Conservation (phyloP, 35 echinoderm and acorn worm species). For the Ophioderma brevispina region DNA sequence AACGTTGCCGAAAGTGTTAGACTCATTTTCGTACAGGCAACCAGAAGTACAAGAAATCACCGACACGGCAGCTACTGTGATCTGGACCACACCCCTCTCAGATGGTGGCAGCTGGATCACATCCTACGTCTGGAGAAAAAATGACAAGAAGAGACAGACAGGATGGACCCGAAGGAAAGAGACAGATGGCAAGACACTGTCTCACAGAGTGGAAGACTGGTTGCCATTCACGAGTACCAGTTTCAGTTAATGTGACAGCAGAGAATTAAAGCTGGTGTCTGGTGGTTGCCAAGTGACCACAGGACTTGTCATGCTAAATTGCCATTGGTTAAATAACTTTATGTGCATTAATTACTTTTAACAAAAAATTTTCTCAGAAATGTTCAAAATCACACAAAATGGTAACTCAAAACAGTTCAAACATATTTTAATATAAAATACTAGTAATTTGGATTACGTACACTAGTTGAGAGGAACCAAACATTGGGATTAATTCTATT, state of each 20-base stretch:
- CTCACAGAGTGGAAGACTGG: slow-evolving; percentile 19
- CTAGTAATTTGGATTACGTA: too few species aligned
- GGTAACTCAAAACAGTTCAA: too few species aligned
- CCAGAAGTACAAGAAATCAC: slow-evolving; percentile 36
- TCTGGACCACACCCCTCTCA: slow-evolving; percentile 47
- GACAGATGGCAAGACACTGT: slow-evolving; percentile 16
- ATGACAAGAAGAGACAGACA: slow-evolving; percentile 30
- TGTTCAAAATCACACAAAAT: too few species aligned
- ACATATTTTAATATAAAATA: too few species aligned
- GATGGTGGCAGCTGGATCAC: slow-evolving; percentile 58
- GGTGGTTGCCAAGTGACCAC: slow-evolving; percentile 32
- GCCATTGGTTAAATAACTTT: slow-evolving; percentile 47
- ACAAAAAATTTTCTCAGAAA: too few species aligned
- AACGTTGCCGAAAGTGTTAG: too few species aligned
- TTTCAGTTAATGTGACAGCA: slow-evolving; percentile 62
- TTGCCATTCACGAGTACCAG: slow-evolving; percentile 29
- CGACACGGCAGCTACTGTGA: slow-evolving; percentile 32
- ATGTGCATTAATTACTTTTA: too few species aligned
- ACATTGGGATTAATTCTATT: too few species aligned
- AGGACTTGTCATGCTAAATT: slow-evolving; percentile 54
- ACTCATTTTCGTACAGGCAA: background rate
- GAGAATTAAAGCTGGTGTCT: slow-evolving; percentile 64
- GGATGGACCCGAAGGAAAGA: slow-evolving; percentile 36
- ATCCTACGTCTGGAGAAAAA: slow-evolving; percentile 47
- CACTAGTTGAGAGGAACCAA: too few species aligned